Conservation (phyloP, 2,113 vertebrate genomes). For the Ibidorhyncha struthersii region DNA sequence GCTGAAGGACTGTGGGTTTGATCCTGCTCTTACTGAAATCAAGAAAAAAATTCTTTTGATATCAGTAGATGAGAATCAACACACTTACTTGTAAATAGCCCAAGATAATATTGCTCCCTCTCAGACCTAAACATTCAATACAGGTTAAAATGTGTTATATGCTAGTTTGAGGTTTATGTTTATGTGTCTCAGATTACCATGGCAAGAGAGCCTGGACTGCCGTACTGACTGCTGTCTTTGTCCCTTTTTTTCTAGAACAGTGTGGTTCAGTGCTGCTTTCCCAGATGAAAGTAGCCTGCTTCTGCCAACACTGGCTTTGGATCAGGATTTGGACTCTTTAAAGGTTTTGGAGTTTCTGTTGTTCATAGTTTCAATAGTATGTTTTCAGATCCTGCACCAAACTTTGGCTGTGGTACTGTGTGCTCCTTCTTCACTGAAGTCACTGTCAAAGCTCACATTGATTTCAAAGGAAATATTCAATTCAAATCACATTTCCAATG, state of each 20-base stretch:
- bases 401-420: neutral
- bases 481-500: neutral
- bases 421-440: neutral
- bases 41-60: neutral
- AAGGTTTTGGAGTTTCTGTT: neutral
- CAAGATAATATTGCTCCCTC: neutral
- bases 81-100: neutral
- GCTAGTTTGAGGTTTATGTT: neutral
- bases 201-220: neutral
- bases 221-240: neutral
- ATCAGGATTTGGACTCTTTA: neutral
- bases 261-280: neutral
- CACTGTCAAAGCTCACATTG: neutral
- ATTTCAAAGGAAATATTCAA: neutral
- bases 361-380: neutral
- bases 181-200: neutral
- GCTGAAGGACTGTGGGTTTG: neutral
- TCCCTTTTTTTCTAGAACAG: neutral
- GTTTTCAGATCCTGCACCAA: neutral
- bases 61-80: constrained; percentile 18
- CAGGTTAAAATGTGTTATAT: neutral
- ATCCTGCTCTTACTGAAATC: neutral
- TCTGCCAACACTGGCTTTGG: neutral
- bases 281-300: neutral
- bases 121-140: neutral